Evolutionary conservation across 2,888 invertebrate species (phyloP).

Genomic region (Troglohyphantes excavatus): DNA sequence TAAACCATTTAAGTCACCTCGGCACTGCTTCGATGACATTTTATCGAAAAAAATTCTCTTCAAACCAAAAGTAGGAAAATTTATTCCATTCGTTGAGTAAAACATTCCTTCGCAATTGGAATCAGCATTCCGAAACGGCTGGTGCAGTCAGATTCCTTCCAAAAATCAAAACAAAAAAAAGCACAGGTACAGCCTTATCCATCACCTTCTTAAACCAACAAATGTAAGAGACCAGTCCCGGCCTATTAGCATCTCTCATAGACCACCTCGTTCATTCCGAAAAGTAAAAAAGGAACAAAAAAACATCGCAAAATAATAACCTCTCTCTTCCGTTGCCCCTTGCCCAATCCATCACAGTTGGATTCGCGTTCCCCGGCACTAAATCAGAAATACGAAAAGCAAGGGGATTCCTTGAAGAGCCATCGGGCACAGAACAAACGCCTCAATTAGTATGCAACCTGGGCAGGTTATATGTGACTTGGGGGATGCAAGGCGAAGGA

Average conservation of each 20-base stretch:
- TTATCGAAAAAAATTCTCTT: too few relatives aligned
- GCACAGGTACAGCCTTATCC: not conserved
- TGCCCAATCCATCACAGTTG: conserved; percentile 43
- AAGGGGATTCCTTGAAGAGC: too few relatives aligned
- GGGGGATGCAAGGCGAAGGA: not conserved
- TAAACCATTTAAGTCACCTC: too few relatives aligned
- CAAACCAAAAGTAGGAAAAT: too few relatives aligned
- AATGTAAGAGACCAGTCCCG: conserved; percentile 14
- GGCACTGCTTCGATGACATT: too few relatives aligned
- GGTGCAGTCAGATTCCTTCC: too few relatives aligned
- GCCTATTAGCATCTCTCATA: conserved; percentile 48
- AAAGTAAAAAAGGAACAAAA: conserved; percentile 6
- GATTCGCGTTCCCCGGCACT: not conserved
- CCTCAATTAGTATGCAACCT: conserved; percentile 67
- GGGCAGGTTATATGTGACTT: not conserved
- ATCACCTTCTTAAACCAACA: conserved; percentile 7
- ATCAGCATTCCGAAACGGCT: too few relatives aligned
- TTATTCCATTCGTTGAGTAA: too few relatives aligned
- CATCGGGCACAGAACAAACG: not conserved
- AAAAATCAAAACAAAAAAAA: not conserved
- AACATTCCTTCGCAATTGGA: too few relatives aligned
- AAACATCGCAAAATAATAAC: not conserved
- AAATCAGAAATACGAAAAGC: conserved; percentile 33
- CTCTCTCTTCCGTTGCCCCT: not conserved
- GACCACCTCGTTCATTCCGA: conserved; percentile 50